These are phyloP conservation scores for Calliphora vicina DNA, from an alignment of 1,140 invertebrate species.

Conservation along the genomic window DNA sequence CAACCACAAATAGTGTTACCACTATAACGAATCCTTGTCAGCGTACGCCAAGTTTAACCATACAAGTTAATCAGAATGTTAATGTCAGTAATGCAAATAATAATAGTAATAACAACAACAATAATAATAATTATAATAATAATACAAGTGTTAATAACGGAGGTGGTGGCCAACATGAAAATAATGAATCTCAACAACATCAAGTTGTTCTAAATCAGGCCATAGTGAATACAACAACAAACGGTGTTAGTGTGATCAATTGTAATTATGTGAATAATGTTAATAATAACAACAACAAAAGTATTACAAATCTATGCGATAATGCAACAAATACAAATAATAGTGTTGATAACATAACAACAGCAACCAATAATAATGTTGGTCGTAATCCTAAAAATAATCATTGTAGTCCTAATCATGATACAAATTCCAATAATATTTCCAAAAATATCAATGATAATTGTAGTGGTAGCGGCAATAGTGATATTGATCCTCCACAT, in stretches of 20 bases:
- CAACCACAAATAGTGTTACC: slow-evolving; percentile 33
- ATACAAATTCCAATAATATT: neutral
- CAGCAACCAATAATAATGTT: neutral
- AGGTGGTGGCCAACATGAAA: slow-evolving; percentile 38
- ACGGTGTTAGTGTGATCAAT: slow-evolving; percentile 31
- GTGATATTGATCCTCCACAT: neutral
- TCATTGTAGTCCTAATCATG: neutral
- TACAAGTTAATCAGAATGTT: slow-evolving; percentile 56
- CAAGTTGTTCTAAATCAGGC: slow-evolving; percentile 39
- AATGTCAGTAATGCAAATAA: slow-evolving; percentile 39
- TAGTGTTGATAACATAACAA: too few species aligned
- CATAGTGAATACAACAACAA: slow-evolving; percentile 36
- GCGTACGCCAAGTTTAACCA: slow-evolving; percentile 57
- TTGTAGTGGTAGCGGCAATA: neutral
- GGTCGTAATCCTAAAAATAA: neutral
- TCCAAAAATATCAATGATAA: neutral
- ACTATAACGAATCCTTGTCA: slow-evolving; percentile 51
- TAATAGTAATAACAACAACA: slow-evolving; percentile 43
- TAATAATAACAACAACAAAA: slow-evolving; percentile 32
- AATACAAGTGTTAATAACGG: slow-evolving; percentile 37
- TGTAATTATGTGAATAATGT: slow-evolving; percentile 24
- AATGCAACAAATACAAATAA: slow-evolving; percentile 28
- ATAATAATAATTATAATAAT: slow-evolving; percentile 32
- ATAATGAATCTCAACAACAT: neutral
- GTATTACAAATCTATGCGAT: slow-evolving; percentile 31